phyloP scores from a whole-genome alignment of 2,113 vertebrate genomes.

The Sphaerodactylus townsendi region DNA sequence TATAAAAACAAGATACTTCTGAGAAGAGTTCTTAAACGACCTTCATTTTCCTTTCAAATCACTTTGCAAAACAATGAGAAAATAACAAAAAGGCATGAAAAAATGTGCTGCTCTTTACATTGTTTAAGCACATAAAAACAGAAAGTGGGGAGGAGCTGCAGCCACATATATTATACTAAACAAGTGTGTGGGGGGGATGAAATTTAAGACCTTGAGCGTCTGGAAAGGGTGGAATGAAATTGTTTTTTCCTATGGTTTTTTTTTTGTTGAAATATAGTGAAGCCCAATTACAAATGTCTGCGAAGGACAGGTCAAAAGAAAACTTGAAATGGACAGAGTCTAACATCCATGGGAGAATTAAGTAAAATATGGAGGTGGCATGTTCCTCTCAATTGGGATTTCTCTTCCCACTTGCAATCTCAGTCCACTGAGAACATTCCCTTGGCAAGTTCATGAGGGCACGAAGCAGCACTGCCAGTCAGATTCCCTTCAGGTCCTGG shows the following conservation, averaged over 20 bases:
- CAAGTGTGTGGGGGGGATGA: neutral
- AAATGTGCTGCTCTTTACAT: conserved; percentile 7
- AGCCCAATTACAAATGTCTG: neutral
- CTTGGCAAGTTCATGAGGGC: conserved; percentile 25
- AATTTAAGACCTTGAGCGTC: conserved; percentile 9
- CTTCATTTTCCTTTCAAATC: neutral
- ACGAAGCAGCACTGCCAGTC: neutral
- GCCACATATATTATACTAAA: neutral
- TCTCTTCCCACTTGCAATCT: neutral
- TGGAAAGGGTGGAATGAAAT: conserved; percentile 24
- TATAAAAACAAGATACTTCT: conserved; percentile 8
- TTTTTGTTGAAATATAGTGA: neutral
- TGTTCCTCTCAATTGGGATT: neutral
- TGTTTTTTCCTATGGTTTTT: conserved; percentile 22
- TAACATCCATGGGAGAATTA: neutral
- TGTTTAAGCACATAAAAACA: conserved; percentile 25
- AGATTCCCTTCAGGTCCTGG: neutral
- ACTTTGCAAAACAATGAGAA: neutral
- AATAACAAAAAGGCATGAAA: conserved; percentile 23
- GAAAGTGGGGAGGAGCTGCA: conserved; percentile 13
- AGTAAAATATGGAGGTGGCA: neutral
- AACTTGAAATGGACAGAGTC: neutral
- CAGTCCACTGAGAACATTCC: neutral
- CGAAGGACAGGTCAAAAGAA: neutral
- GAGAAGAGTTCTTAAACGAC: conserved; percentile 16